phyloP scores from a whole-genome alignment of 37 sponge, comb jelly and placozoan genomes.

The Chondrosia reniformis region DNA sequence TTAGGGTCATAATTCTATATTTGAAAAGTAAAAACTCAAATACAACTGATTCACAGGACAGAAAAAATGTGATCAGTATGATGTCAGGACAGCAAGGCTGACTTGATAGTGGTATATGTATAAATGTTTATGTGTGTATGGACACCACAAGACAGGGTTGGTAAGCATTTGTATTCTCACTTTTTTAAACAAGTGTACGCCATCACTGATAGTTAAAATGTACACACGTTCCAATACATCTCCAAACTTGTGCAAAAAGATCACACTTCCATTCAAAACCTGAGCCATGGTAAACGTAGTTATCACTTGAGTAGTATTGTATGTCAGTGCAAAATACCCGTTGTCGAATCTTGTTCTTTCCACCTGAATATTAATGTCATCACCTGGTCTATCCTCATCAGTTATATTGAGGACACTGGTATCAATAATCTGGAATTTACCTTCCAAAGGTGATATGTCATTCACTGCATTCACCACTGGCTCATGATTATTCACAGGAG shows the following conservation, averaged over 20 bases:
- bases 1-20: no score
- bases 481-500: slow-evolving; percentile 37
- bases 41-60: no score
- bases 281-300: slow-evolving; percentile 1
- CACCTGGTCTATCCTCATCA: slow-evolving; percentile 34
- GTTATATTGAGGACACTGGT: slow-evolving; percentile 1
- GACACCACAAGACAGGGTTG: no score
- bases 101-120: no score
- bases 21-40: no score
- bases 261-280: neutral
- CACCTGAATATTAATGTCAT: neutral
- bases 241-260: neutral
- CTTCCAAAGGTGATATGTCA: slow-evolving; percentile 28
- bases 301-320: neutral
- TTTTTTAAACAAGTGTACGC: neutral
- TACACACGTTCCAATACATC: neutral
- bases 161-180: no score
- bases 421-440: slow-evolving; percentile 25
- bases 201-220: neutral
- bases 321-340: slow-evolving; percentile 5
- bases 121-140: neutral
- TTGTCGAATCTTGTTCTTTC: neutral
- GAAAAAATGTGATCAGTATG: no score
- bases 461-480: slow-evolving; percentile 9
- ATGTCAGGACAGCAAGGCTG: no score